Percentiles rank a stretch among this genome's conserved stretches.
Conservation (phyloP, 1,140 invertebrate genomes). For the Drosophila gunungcola region DNA sequence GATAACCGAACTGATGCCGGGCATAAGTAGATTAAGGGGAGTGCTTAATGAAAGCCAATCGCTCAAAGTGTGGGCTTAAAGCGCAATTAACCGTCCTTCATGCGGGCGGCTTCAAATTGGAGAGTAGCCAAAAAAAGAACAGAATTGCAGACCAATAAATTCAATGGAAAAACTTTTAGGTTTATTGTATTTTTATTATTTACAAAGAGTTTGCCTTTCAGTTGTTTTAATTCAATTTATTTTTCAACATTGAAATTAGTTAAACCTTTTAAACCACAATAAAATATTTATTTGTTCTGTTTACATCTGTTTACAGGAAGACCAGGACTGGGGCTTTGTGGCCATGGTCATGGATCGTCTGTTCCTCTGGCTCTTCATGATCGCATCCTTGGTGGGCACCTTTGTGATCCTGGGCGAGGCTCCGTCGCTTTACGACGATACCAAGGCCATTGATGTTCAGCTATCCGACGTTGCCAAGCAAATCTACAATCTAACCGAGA, state of each 20-base stretch:
- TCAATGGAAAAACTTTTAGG: too few relatives aligned
- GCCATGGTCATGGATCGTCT: slow-evolving; percentile 99
- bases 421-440: slow-evolving; percentile 94
- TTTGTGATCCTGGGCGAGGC: slow-evolving; percentile 95
- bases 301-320: slow-evolving; percentile 88
- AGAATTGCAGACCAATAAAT: too few relatives aligned
- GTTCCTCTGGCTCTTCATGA: slow-evolving; percentile 98
- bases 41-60: slow-evolving; percentile 75
- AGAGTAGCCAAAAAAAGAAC: not conserved
- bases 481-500: slow-evolving; percentile 84
- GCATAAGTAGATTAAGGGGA: slow-evolving; percentile 73
- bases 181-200: not conserved
- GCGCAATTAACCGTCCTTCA: slow-evolving; percentile 39
- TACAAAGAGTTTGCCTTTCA: not conserved
- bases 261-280: not conserved
- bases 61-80: slow-evolving; percentile 67
- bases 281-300: not conserved
- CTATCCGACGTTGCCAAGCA: slow-evolving; percentile 93
- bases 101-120: slow-evolving; percentile 10
- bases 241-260: not conserved
- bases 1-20: slow-evolving; percentile 62
- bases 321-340: slow-evolving; percentile 99
- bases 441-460: slow-evolving; percentile 92
- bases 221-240: not conserved
- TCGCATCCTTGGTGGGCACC: slow-evolving; percentile 95